These are phyloP conservation scores for Teinopalpus imperialis DNA, from an alignment of 2,888 invertebrate species.

Conservation along the genomic window DNA sequence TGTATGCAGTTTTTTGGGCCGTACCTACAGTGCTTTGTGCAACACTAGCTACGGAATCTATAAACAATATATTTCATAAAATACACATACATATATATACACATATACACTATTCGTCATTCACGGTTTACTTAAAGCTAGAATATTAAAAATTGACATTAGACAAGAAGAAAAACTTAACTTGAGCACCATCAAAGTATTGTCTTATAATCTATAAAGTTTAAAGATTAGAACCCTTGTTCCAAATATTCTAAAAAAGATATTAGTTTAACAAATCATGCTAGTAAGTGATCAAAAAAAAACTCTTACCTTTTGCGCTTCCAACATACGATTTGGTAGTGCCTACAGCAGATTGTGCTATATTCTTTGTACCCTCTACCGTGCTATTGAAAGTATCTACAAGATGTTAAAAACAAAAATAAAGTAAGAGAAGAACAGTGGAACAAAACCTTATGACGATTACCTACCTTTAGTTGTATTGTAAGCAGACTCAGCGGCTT, in stretches of 20 bases:
- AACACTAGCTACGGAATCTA: constrained; percentile 56
- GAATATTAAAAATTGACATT: too few species aligned
- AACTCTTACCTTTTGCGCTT: constrained; percentile 54
- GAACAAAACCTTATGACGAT: background rate
- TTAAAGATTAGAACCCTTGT: too few species aligned
- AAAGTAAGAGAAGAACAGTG: constrained; percentile 16
- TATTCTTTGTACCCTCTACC: constrained; percentile 50
- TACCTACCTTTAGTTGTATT: constrained; percentile 66
- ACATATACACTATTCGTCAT: too few species aligned
- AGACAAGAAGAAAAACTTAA: too few species aligned
- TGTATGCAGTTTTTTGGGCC: constrained; percentile 48
- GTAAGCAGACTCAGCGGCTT: constrained; percentile 69
- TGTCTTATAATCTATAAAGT: too few species aligned
- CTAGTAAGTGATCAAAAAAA: too few species aligned
- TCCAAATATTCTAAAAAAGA: too few species aligned
- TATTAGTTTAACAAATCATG: too few species aligned
- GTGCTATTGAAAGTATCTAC: constrained; percentile 53
- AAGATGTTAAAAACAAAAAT: constrained; percentile 31
- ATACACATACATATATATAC: too few species aligned
- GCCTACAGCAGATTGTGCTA: constrained; percentile 48
- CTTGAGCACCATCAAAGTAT: too few species aligned
- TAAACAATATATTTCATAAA: constrained; percentile 23
- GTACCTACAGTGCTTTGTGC: constrained; percentile 50
- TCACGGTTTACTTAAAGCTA: too few species aligned
- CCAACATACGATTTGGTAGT: constrained; percentile 49